Conservation (phyloP, 2,888 invertebrate genomes). For the Coenonympha arcania region DNA sequence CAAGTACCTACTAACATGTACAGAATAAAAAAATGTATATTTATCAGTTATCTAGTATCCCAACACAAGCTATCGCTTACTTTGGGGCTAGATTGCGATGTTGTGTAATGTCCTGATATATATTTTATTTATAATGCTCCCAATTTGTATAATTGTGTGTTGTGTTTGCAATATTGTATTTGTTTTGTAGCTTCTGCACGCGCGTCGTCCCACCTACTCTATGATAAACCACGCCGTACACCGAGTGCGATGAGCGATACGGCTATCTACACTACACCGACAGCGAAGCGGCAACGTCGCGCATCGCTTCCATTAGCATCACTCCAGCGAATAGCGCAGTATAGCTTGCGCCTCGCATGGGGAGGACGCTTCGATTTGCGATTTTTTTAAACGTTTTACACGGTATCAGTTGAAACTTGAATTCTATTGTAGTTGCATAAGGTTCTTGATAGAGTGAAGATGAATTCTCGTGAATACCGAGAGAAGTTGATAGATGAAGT, state of each 20-base stretch:
- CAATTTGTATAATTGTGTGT: too few relatives aligned
- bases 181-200: not conserved
- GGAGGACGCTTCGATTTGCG: constrained; percentile 37
- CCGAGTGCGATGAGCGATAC: constrained; percentile 48
- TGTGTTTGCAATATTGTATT: too few relatives aligned
- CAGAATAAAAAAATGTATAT: too few relatives aligned
- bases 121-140: too few relatives aligned
- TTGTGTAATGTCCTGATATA: too few relatives aligned
- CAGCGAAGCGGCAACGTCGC: constrained; percentile 50
- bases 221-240: constrained; percentile 49
- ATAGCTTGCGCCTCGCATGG: constrained; percentile 45
- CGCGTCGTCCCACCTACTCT: constrained; percentile 20
- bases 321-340: too few relatives aligned
- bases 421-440: not conserved
- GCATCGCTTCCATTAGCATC: constrained; percentile 38
- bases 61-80: too few relatives aligned
- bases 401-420: not conserved
- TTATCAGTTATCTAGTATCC: too few relatives aligned
- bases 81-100: too few relatives aligned
- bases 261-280: constrained; percentile 20
- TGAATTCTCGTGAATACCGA: constrained; percentile 46
- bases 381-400: not conserved
- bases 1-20: too few relatives aligned
- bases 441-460: constrained; percentile 17
- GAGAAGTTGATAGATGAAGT: constrained; percentile 64